Evolutionary conservation across 2,888 invertebrate species (phyloP).

Genomic region (Tanypteryx hageni): DNA sequence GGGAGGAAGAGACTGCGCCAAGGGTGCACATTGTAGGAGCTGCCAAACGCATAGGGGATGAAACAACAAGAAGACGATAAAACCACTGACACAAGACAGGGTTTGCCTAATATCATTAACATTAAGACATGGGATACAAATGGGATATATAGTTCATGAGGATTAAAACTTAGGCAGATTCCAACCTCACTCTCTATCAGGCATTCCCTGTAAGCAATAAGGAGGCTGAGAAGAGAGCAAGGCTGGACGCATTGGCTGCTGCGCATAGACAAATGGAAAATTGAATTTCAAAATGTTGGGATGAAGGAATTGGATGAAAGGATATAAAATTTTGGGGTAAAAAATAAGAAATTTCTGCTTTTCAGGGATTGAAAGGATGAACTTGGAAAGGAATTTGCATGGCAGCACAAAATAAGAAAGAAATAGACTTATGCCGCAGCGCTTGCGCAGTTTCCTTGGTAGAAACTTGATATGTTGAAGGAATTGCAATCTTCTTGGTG

Average conservation of each 20-base stretch:
- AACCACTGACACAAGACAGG: slow-evolving; percentile 47
- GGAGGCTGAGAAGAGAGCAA: slow-evolving; percentile 10
- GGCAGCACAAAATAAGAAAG: slow-evolving; percentile 47
- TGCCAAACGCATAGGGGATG: background rate
- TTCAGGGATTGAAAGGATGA: background rate
- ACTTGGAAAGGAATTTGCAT: slow-evolving; percentile 34
- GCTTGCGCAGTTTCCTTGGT: slow-evolving; percentile 15
- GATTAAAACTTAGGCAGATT: slow-evolving; percentile 34
- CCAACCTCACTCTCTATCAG: slow-evolving; percentile 49
- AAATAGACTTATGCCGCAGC: slow-evolving; percentile 39
- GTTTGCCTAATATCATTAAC: slow-evolving; percentile 42
- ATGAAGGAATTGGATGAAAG: background rate
- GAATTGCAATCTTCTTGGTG: slow-evolving; percentile 5
- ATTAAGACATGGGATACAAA: slow-evolving; percentile 22
- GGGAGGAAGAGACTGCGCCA: slow-evolving; percentile 5
- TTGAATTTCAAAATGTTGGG: slow-evolving; percentile 29
- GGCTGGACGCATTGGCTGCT: slow-evolving; percentile 28
- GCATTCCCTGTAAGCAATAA: slow-evolving; percentile 19
- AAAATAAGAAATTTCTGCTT: slow-evolving; percentile 39
- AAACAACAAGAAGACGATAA: slow-evolving; percentile 43
- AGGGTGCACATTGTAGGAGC: slow-evolving; percentile 45
- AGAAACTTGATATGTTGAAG: slow-evolving; percentile 30
- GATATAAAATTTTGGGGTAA: background rate
- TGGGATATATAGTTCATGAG: slow-evolving; percentile 46
- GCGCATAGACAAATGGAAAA: slow-evolving; percentile 21